Evolutionary conservation across 2,113 vertebrate species (phyloP).

Genomic region (Euleptes europaea): DNA sequence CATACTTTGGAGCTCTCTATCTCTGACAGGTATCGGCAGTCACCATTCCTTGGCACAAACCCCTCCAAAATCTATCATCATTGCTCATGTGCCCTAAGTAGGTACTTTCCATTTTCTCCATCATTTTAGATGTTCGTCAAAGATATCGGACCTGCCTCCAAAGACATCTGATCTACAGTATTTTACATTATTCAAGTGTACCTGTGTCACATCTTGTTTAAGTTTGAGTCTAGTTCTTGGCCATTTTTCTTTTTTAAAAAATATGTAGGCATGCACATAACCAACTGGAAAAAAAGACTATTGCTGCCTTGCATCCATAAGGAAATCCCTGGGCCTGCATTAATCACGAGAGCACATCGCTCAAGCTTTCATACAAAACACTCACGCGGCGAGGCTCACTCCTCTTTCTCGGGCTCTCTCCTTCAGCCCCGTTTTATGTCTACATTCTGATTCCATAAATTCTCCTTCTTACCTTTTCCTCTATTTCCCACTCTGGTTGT

Average conservation of each 20-base stretch:
- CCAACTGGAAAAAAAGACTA: constrained; percentile 13
- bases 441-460: constrained; percentile 26
- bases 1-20: too few species aligned
- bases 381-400: background rate
- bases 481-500: constrained; percentile 43
- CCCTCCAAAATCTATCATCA: background rate
- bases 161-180: constrained; percentile 73
- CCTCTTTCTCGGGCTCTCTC: constrained; percentile 47
- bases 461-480: constrained; percentile 44
- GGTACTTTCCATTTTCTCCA: background rate
- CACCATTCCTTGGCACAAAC: background rate
- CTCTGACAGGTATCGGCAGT: background rate
- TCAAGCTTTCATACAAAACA: constrained; percentile 41
- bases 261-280: background rate
- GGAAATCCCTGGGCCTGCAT: constrained; percentile 33
- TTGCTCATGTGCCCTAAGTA: background rate
- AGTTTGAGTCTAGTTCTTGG: constrained; percentile 19
- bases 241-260: constrained; percentile 13
- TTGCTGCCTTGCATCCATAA: constrained; percentile 38
- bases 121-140: background rate
- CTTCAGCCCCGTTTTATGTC: constrained; percentile 32
- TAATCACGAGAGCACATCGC: constrained; percentile 31
- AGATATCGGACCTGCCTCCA: constrained; percentile 58
- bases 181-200: constrained; percentile 79
- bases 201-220: constrained; percentile 56